Conservation (phyloP, 2,888 invertebrate genomes). For the Deilephila porcellus region DNA sequence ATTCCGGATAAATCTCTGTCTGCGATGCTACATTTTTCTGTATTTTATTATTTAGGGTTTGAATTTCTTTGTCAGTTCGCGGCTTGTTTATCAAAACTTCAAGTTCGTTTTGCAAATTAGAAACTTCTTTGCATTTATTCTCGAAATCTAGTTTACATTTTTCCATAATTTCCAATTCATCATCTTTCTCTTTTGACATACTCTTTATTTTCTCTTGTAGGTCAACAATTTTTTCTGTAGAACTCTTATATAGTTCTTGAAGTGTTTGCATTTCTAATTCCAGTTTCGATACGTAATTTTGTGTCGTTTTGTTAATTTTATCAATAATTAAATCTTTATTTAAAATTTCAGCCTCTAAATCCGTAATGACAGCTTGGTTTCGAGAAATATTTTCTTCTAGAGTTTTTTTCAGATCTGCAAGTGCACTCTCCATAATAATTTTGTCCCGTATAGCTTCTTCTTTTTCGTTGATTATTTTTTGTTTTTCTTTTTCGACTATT, state of each 20-base stretch:
- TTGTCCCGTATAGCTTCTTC: slow-evolving; percentile 68
- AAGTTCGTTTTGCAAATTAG: slow-evolving; percentile 52
- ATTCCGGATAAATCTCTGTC: slow-evolving; percentile 45
- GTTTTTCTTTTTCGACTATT: slow-evolving; percentile 73
- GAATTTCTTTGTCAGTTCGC: slow-evolving; percentile 41
- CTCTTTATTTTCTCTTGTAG: slow-evolving; percentile 55
- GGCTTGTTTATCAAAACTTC: slow-evolving; percentile 53
- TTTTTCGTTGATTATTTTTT: slow-evolving; percentile 71
- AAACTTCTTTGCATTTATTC: slow-evolving; percentile 58
- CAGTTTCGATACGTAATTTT: slow-evolving; percentile 62
- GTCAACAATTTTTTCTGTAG: slow-evolving; percentile 51
- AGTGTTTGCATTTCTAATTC: slow-evolving; percentile 62
- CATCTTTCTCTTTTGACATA: slow-evolving; percentile 48
- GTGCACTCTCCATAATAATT: slow-evolving; percentile 59
- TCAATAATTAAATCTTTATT: slow-evolving; percentile 71
- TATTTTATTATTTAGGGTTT: slow-evolving; percentile 39
- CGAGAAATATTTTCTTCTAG: slow-evolving; percentile 59
- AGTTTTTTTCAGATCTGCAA: slow-evolving; percentile 58
- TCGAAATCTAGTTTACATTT: slow-evolving; percentile 51
- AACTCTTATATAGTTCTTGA: slow-evolving; percentile 58
- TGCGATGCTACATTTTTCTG: slow-evolving; percentile 46
- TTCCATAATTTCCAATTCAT: slow-evolving; percentile 46
- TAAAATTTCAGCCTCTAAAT: slow-evolving; percentile 65
- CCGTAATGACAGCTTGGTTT: slow-evolving; percentile 62
- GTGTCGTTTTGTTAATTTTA: slow-evolving; percentile 61